phyloP scores from a whole-genome alignment of 64 coral and sea anemone genomes.

The Astreopora myriophthalma region DNA sequence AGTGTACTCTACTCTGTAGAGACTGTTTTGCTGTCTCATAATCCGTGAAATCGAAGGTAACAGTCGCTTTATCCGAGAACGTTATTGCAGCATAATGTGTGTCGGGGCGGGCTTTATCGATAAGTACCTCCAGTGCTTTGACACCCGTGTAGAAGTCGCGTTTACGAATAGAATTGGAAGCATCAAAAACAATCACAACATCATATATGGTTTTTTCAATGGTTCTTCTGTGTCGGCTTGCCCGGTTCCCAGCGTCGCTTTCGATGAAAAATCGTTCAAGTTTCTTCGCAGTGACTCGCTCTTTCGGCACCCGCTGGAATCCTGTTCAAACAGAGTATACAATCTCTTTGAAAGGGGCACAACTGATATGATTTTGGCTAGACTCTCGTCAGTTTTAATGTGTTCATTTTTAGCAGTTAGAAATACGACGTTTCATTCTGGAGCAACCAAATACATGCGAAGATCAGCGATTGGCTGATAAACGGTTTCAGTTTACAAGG shows the following conservation, averaged over 20 bases:
- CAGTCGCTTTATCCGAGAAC: conserved; percentile 33
- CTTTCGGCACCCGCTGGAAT: background rate
- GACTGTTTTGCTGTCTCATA: background rate
- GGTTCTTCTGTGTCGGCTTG: background rate
- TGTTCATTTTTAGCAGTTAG: too few relatives aligned
- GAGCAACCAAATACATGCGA: too few relatives aligned
- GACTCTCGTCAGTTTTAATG: too few relatives aligned
- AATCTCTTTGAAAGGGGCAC: too few relatives aligned
- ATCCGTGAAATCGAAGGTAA: conserved; percentile 48
- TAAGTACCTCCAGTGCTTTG: conserved; percentile 28
- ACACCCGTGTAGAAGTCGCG: conserved; percentile 32
- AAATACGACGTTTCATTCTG: too few relatives aligned
- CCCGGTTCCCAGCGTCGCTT: background rate
- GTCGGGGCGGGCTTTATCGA: conserved; percentile 1
- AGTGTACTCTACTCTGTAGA: background rate
- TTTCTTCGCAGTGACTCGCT: conserved; percentile 23
- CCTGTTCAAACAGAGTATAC: background rate
- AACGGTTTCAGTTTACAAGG: too few relatives aligned
- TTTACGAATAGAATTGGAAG: conserved; percentile 53
- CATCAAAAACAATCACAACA: conserved; percentile 48
- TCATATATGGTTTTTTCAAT: background rate
- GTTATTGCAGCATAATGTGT: conserved; percentile 17
- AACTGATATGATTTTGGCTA: too few relatives aligned
- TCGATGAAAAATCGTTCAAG: conserved; percentile 29
- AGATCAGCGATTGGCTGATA: too few relatives aligned